A percentile compares a stretch with the other conserved stretches of the same genome.
Evolutionary conservation across 2,888 invertebrate species (phyloP).

Genomic region (Eulithis testata): DNA sequence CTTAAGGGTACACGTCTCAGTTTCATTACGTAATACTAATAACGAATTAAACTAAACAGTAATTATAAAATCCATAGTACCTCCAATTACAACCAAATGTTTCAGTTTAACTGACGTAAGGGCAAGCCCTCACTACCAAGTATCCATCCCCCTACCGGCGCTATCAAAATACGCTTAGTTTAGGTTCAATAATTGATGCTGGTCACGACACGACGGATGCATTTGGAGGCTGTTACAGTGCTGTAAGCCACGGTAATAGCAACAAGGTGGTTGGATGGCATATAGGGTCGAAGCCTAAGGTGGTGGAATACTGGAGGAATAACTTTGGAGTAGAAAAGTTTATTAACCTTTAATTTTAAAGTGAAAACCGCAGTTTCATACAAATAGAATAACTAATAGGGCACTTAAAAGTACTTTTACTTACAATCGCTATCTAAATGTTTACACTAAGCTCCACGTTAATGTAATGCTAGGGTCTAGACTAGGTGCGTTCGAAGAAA

Average conservation of each 20-base stretch:
- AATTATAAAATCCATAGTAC: slow-evolving; percentile 20
- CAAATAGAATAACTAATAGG: not conserved
- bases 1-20: slow-evolving; percentile 11
- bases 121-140: not conserved
- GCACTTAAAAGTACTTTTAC: not conserved
- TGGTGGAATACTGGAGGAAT: not conserved
- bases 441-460: slow-evolving; percentile 19
- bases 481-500: slow-evolving; percentile 23
- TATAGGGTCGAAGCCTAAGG: slow-evolving; percentile 3
- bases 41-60: slow-evolving; percentile 24
- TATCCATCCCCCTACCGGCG: not conserved
- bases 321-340: not conserved
- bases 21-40: slow-evolving; percentile 18
- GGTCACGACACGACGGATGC: not conserved
- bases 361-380: not conserved
- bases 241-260: no score
- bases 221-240: not conserved
- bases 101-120: slow-evolving; percentile 22
- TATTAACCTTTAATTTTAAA: not conserved
- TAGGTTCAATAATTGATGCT: not conserved
- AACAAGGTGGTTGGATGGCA: not conserved
- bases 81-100: slow-evolving; percentile 27
- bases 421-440: not conserved
- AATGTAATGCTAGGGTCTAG: slow-evolving; percentile 27
- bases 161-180: no score